Base-by-base conservation (phyloP, 2,113 vertebrate genomes). In the Dromaius novaehollandiae region DNA sequence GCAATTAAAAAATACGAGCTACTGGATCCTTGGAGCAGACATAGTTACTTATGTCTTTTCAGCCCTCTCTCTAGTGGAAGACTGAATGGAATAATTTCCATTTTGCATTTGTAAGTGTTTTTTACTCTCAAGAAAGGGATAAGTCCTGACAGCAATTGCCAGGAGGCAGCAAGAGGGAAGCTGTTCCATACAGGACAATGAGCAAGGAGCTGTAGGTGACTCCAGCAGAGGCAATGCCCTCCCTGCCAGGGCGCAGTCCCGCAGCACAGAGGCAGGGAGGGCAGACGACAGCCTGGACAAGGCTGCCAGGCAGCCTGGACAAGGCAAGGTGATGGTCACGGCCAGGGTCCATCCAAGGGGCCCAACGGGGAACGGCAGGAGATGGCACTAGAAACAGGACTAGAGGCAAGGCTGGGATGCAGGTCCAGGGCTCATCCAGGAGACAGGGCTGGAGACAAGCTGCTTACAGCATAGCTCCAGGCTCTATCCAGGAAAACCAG, bases 171-270 rank as follows among this genome's bases (percentile, higher is more conserved):
- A 90, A 79, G 14, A 6, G 9, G 10, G 28, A 16, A 6, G 7
- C 56, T n/a, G 18, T 11, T 46, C 56, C 0, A 2, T 25, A 60
- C 20, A 0, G 0, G 30, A 19, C 38, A 61, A 12, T 4, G 2
- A 91, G 71, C 24, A 40, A 58, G 61, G 38, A 79, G 61, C 24
- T 1, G 2, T 51, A 8, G 28, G 58, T 2, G 2, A 14, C 32
- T 74, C n/a, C 19, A 8, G 30, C 18, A 82, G 68, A 79, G 38
- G 48, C 5, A 0, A 12, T 10, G 44, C 17, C 66, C 17, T 90
- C 26, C 11, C 21, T 19, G 46, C 24, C 0, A 0, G 18, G 19
- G 32, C 55, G 26, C 21, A 25, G 40, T 60, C 18, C 42, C 17
- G 40, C 51, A n/a, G 22, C 73, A 68, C 48, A 7, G 1, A 0